A percentile compares a stretch with the other conserved stretches of the same genome.
Conservation (phyloP, 2,888 invertebrate species). For the Bombylius major region DNA sequence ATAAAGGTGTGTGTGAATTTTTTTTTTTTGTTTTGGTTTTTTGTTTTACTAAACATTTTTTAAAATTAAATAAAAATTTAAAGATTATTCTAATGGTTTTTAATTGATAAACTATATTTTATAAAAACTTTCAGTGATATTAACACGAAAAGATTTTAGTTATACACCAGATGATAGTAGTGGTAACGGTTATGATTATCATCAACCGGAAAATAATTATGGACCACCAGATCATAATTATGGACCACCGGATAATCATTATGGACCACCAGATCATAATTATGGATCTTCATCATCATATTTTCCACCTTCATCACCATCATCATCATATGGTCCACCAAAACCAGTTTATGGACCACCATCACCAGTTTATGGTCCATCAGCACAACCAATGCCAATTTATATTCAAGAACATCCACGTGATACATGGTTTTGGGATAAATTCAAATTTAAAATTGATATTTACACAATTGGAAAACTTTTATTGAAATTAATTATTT, state of each 20-base stretch:
- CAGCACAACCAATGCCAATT: slow-evolving; percentile 27
- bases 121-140: not conserved
- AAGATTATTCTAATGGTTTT: too few relatives aligned
- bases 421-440: slow-evolving; percentile 45
- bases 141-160: not conserved
- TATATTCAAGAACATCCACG: slow-evolving; percentile 18
- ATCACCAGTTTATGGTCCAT: slow-evolving; percentile 34
- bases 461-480: slow-evolving; percentile 62
- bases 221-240: not conserved
- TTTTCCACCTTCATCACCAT: slow-evolving; percentile 21
- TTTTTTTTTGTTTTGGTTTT: not conserved
- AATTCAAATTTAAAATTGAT: slow-evolving; percentile 56
- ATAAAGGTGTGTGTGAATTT: slow-evolving; percentile 7
- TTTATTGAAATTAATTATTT: slow-evolving; percentile 59
- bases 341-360: slow-evolving; percentile 36
- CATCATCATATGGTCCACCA: slow-evolving; percentile 39
- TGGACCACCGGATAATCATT: not conserved
- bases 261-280: not conserved
- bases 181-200: not conserved
- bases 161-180: not conserved
- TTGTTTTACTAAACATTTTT: too few relatives aligned
- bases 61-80: too few relatives aligned
- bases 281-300: not conserved
- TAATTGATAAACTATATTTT: too few relatives aligned
- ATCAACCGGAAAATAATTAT: not conserved